These are phyloP conservation scores for Chiridota heheva DNA, from an alignment of 35 echinoderm and acorn worm genomes.

Conservation along the genomic window DNA sequence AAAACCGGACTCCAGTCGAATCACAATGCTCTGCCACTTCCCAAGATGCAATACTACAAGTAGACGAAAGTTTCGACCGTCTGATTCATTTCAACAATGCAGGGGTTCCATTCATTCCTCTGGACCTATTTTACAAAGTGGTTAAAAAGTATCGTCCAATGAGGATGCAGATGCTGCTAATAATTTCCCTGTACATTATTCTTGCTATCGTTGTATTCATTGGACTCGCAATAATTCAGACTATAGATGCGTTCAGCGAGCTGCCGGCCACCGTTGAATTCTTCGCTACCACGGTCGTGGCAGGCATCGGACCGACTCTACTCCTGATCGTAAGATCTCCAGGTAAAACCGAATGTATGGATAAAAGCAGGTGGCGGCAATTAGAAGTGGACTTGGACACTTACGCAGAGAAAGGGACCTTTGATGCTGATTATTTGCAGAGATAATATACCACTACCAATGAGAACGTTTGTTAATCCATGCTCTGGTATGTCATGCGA, in stretches of 20 bases:
- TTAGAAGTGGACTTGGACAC: constrained; percentile 38
- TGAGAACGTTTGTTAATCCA: too few relatives aligned
- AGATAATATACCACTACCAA: too few relatives aligned
- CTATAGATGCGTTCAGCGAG: constrained; percentile 62
- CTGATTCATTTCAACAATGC: constrained; percentile 21
- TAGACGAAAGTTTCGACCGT: not conserved
- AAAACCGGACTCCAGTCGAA: too few relatives aligned
- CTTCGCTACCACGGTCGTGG: constrained; percentile 71
- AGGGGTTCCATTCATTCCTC: constrained; percentile 52
- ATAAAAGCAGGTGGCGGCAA: constrained; percentile 49
- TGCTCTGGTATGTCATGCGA: too few relatives aligned
- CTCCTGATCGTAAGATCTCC: constrained; percentile 64
- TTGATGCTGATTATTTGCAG: constrained; percentile 17
- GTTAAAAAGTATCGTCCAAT: constrained; percentile 65
- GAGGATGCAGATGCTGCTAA: constrained; percentile 36
- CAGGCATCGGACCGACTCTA: constrained; percentile 60
- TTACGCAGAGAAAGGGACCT: constrained; percentile 24
- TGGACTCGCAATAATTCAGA: constrained; percentile 67
- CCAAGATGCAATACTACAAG: too few relatives aligned
- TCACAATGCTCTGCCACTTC: too few relatives aligned
- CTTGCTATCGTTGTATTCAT: constrained; percentile 61
- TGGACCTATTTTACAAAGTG: constrained; percentile 52
- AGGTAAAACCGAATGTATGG: constrained; percentile 54
- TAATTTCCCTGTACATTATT: constrained; percentile 21
- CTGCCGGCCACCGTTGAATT: constrained; percentile 70